Percentiles rank a stretch among this genome's conserved stretches.
phyloP scores from a whole-genome alignment of 1,140 invertebrate species.

The Cyclargus thomasi region DNA sequence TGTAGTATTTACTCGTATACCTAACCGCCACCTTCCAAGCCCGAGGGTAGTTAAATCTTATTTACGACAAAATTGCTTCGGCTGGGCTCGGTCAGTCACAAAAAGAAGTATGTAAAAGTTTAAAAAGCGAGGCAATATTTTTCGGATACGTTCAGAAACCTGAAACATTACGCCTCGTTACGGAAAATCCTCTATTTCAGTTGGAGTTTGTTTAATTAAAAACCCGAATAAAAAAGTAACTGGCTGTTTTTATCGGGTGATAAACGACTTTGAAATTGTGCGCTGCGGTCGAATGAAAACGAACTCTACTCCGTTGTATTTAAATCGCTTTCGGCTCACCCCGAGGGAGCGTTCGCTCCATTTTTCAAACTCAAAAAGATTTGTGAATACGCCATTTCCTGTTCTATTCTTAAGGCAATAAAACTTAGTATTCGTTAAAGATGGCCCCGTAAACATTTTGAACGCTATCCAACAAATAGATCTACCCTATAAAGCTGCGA shows the following conservation, averaged over 20 bases:
- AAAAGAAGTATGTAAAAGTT: conserved; percentile 14
- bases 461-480: conserved; percentile 31
- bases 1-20: neutral
- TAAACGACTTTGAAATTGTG: conserved; percentile 42
- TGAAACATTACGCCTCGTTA: conserved; percentile 47
- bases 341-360: conserved; percentile 24
- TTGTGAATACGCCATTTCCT: conserved; percentile 54
- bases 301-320: conserved; percentile 27
- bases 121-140: conserved; percentile 35
- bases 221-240: conserved; percentile 63
- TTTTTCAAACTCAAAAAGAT: conserved; percentile 48
- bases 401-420: conserved; percentile 59
- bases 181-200: conserved; percentile 44
- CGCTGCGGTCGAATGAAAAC: conserved; percentile 28
- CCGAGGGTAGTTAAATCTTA: neutral
- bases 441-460: conserved; percentile 35
- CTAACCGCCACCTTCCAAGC: neutral
- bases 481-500: conserved; percentile 28
- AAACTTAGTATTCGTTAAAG: conserved; percentile 50
- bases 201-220: conserved; percentile 65
- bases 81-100: neutral
- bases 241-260: conserved; percentile 60
- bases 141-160: conserved; percentile 29
- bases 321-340: conserved; percentile 28
- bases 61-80: conserved; percentile 6